Evolutionary conservation across 35 echinoderm and acorn worm genomes (phyloP), one percentile per base, ranked within the genome.

Genomic region (Nesometra sesokonis): DNA sequence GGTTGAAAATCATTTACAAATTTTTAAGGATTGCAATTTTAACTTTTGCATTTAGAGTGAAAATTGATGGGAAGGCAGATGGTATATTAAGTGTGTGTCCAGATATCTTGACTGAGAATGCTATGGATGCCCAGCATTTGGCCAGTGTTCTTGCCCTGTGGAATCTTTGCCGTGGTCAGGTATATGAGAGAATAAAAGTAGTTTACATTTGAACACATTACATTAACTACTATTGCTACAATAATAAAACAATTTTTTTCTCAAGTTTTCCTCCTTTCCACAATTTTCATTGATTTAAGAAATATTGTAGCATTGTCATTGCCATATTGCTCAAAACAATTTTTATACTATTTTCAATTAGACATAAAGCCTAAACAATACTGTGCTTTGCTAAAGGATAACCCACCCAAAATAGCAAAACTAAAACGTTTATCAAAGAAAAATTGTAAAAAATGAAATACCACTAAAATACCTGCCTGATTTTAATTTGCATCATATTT

Each of bases 111-210:
- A 97, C 94, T 34, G 88, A 93, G 84, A 93, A 89, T 76, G 21
- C 82, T 23, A 97, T 93, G 86, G 94, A 97, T 82, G 94, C 94
- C 32, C 94, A 97, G 78, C 94, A 97, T 86, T 77, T 97, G 31
- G 94, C 91, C 85, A 97, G 94, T 88, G 88, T 97, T 32, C 81
- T 93, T 35, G 94, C 94, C 7, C 77, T 97, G 15, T 97, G 91
- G 85, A 85, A 88, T 57, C 88, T 97, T 0, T 85, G 80, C 19
- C 86, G 77, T 30, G 91, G 91, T 35, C 86, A 93, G 88, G 94
- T 97, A 84, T 82, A 80, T 29, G n/a, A n/a, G 77, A 78, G 23
- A 67, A 15, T 8, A 8, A 78, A 7, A 30, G 77, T 8, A 78
- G 23, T 30, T 30, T 78, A 29, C 77, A 30, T 8, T 5, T 30